Base-by-base conservation (phyloP, 2,113 vertebrate species). In the Leptobrachium ailaonicum region DNA sequence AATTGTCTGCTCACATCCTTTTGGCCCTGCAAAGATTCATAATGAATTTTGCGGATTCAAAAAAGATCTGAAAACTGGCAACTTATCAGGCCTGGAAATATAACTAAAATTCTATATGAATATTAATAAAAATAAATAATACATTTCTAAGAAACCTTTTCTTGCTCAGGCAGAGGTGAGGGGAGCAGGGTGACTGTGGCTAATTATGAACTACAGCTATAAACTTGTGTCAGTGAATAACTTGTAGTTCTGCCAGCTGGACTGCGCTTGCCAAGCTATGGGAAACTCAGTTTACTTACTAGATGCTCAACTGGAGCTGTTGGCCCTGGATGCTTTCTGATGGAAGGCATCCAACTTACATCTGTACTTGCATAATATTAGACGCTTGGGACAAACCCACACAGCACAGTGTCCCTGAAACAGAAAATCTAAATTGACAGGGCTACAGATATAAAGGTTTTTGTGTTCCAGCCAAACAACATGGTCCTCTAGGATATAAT, bases 201-300 rank as follows among this genome's bases (percentile, higher is more conserved):
- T 79, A 45, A 7, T 56, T 41, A 82, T 67, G 76, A 82, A 81
- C 64, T 71, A 72, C 2, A 43, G 67, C 20, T 74, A 67, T 54
- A 75, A 76, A 79, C 77, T 67, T 77, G 56, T 71, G 80, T 67
- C 41, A 77, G 80, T 66, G 62, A 50, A 67, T 71, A 77, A 77
- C 63, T 58, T 68, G 69, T 43, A 42, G 69, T 72, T 72, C 80
- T 82, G 75, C 75, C 80, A 73, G 60, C 45, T 71, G 74, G 58
- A 82, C 11, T 5, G 11, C 56, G 10, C 69, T 13, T 72, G 68
- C 50, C 62, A 77, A 67, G 47, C 8, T 20, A 44, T 20, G 58
- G 63, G 69, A 82, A 71, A 66, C 2, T 14, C 32, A 41, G 60
- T 72, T 71, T 56, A 66, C 60, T 54, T 41, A 64, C 56, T 66